These are phyloP conservation scores for Hirtodrosophila trivittata DNA, from an alignment of 2,888 invertebrate species.

Conservation along the genomic window DNA sequence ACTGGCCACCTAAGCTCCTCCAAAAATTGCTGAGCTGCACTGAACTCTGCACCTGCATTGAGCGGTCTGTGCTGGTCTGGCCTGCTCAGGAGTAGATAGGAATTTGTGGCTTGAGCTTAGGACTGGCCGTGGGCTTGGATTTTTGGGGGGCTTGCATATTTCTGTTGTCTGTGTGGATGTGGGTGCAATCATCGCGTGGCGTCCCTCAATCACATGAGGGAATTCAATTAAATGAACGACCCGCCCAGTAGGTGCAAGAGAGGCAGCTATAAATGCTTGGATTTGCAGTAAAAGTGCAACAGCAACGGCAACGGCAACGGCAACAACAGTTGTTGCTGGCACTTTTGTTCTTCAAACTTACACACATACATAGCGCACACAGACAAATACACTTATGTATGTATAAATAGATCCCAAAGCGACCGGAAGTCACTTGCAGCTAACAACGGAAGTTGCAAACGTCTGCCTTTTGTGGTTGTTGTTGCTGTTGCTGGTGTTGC, in stretches of 20 bases:
- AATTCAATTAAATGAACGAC: slow-evolving; percentile 62
- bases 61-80: too few species aligned
- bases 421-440: slow-evolving; percentile 66
- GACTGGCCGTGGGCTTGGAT: too few species aligned
- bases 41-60: too few species aligned
- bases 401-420: slow-evolving; percentile 50
- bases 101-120: too few species aligned
- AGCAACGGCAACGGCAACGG: too few species aligned
- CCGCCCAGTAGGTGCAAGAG: too few species aligned
- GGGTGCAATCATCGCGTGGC: slow-evolving; percentile 35
- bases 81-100: too few species aligned
- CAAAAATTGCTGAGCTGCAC: too few species aligned
- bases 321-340: slow-evolving; percentile 23
- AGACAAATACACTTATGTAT: slow-evolving; percentile 17
- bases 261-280: slow-evolving; percentile 34
- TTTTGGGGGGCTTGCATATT: too few species aligned
- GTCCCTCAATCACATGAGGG: slow-evolving; percentile 48
- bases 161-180: too few species aligned
- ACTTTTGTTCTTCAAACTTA: slow-evolving; percentile 14
- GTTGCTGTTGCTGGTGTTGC: slow-evolving; percentile 2
- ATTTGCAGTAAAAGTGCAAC: slow-evolving; percentile 43
- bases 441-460: slow-evolving; percentile 71
- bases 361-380: slow-evolving; percentile 2
- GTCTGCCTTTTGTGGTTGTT: slow-evolving; percentile 33
- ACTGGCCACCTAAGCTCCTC: too few species aligned